These are phyloP conservation scores for Saccostrea glomerata DNA, from an alignment of 1,140 invertebrate genomes.

Conservation along the genomic window DNA sequence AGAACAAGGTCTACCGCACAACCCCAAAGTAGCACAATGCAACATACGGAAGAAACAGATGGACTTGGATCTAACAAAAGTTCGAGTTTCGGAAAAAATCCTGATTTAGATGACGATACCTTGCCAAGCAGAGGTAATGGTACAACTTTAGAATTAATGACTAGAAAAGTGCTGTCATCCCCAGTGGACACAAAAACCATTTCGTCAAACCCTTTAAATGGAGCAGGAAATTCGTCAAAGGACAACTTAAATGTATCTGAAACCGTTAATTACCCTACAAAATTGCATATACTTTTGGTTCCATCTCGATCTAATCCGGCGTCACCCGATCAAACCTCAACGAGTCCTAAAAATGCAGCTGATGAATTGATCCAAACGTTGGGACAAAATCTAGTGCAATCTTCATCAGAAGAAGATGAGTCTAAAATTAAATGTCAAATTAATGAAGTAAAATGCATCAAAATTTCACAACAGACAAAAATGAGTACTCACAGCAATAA, in stretches of 20 bases:
- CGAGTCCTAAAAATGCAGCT: background rate
- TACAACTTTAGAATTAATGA: background rate
- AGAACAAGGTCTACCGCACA: background rate
- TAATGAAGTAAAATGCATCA: slow-evolving; percentile 37
- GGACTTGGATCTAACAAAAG: background rate
- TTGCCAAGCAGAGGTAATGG: background rate
- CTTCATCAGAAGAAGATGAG: background rate
- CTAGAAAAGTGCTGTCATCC: background rate
- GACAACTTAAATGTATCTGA: background rate
- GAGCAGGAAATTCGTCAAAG: background rate
- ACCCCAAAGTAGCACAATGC: background rate
- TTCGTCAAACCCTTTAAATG: background rate
- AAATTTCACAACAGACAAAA: slow-evolving; percentile 42
- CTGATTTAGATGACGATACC: background rate
- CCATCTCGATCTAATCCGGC: slow-evolving; percentile 1
- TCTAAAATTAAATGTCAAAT: background rate
- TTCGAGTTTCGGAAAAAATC: background rate
- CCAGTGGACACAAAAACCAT: background rate
- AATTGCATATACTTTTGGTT: background rate
- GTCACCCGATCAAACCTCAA: background rate
- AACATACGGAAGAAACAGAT: slow-evolving; percentile 18
- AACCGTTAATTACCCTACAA: background rate
- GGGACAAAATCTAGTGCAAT: background rate
- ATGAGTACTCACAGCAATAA: slow-evolving; percentile 41
- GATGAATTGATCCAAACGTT: background rate